Evolutionary conservation across 2,888 invertebrate genomes (phyloP), one percentile per base, ranked within the genome.

Genomic region (Diaphora mendica): DNA sequence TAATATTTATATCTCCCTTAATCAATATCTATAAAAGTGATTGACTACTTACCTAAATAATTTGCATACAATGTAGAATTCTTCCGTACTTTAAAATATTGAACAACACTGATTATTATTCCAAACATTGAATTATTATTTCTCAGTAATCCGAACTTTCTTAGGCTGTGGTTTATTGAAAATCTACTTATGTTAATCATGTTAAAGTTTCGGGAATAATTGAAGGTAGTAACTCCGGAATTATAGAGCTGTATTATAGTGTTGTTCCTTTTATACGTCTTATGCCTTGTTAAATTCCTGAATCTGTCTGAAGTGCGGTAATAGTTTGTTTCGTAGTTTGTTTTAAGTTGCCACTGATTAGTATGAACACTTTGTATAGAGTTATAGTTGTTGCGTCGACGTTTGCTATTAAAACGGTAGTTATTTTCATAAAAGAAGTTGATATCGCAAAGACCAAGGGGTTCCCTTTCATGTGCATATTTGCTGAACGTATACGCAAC

Each of bases 31-130:
- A 59, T 4, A 5, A 30, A 4, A 4, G 9, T 8, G 9, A 39
- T 7, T 26, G 7, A 44, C 23, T 44, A 80, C 89, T 87, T 83
- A 95, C 95, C 95, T 77, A 95, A 87, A 84, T 88, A 91, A 79
- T 86, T 80, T 9, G 89, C 92, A 78, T 93, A 95, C 9, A 95
- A 80, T 2, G 94, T 95, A 39, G 95, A 93, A 85, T 95, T 95
- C 0, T 83, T 81, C 11, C 94, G 89, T 2, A 93, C 92, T 91
- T 95, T 95, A 71, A 95, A 94, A 80, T 94, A 94, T 77, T 95
- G 95, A 44, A 94, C 78, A 1, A 94, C 64, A 77, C 30, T 62
- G 30, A 91, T 87, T n/a, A 92, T 82, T 23, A 82, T 85, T 35
- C 79, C 77, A n/a, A 71, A 55, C 20, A 68, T 67, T 23, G 75